phyloP scores from a whole-genome alignment of 2,888 invertebrate species.

The Acanthosepion pharaonis region DNA sequence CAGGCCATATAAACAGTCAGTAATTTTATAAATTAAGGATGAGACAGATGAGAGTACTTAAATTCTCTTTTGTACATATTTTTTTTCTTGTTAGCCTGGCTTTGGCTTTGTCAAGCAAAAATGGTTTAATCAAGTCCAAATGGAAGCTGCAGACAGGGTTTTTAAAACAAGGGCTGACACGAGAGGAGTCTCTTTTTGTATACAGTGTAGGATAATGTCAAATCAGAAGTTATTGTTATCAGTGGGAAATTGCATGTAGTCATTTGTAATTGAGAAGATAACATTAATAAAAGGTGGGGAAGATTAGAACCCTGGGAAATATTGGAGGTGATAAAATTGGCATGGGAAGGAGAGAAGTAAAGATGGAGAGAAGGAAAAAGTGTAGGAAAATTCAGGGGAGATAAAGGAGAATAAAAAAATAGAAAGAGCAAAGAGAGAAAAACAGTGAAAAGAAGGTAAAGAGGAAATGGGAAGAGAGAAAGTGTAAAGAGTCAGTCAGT shows the following conservation, averaged over 20 bases:
- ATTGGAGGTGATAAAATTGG: neutral
- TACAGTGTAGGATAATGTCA: slow-evolving; percentile 24
- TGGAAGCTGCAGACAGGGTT: neutral
- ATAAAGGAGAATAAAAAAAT: neutral
- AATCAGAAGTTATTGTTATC: neutral
- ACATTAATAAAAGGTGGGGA: neutral
- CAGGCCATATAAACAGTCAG: too few species aligned
- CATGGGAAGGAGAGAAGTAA: neutral
- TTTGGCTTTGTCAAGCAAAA: neutral
- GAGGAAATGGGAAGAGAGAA: neutral
- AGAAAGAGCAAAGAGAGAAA: neutral
- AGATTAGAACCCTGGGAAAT: neutral
- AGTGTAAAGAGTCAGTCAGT: too few species aligned
- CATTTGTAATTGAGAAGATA: neutral
- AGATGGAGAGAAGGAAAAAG: neutral
- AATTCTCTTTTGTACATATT: neutral
- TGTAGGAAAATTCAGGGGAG: neutral
- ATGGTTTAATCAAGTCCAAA: neutral
- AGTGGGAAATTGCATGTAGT: neutral
- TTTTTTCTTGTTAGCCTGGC: neutral
- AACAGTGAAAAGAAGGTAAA: neutral
- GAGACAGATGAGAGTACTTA: too few species aligned
- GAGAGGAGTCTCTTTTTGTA: neutral
- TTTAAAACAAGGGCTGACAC: neutral
- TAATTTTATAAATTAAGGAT: too few species aligned